phyloP scores from a whole-genome alignment of 1,140 invertebrate species.

The Papilio helenus region DNA sequence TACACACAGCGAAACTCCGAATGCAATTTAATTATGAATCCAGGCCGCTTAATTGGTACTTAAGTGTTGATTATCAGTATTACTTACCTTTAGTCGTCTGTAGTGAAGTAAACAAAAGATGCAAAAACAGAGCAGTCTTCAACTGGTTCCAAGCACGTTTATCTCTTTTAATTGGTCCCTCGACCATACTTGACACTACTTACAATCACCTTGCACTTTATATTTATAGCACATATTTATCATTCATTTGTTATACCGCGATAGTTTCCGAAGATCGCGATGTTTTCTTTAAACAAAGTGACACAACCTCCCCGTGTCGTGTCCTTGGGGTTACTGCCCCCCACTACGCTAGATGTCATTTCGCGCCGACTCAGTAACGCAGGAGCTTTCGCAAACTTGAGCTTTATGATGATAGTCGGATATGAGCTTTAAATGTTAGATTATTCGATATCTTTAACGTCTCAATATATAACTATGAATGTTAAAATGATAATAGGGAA shows the following conservation, averaged over 20 bases:
- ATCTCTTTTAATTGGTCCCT: slow-evolving; percentile 70
- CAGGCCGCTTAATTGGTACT: slow-evolving; percentile 15
- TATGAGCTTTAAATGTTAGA: slow-evolving; percentile 20
- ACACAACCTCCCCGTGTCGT: slow-evolving; percentile 68
- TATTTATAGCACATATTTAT: slow-evolving; percentile 58
- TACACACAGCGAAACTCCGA: background rate
- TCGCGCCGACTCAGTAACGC: slow-evolving; percentile 76
- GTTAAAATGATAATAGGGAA: background rate
- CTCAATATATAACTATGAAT: slow-evolving; percentile 27
- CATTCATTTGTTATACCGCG: slow-evolving; percentile 41
- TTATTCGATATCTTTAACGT: slow-evolving; percentile 18
- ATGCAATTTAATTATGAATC: slow-evolving; percentile 9
- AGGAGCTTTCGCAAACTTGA: slow-evolving; percentile 64
- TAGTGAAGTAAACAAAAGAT: slow-evolving; percentile 68
- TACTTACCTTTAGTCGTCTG: slow-evolving; percentile 65
- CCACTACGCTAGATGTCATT: slow-evolving; percentile 69
- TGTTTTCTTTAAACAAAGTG: slow-evolving; percentile 55
- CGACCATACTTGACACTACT: slow-evolving; percentile 76
- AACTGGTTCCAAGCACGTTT: slow-evolving; percentile 75
- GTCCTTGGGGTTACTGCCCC: slow-evolving; percentile 72
- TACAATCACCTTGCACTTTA: slow-evolving; percentile 62
- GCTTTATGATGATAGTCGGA: slow-evolving; percentile 34
- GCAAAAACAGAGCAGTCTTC: slow-evolving; percentile 66
- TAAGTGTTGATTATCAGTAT: slow-evolving; percentile 31
- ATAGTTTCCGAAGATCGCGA: slow-evolving; percentile 71